Evolutionary conservation across 64 coral and sea anemone genomes (phyloP), one percentile per base, ranked within the genome.

Genomic region (Dendronephthya gigantea): DNA sequence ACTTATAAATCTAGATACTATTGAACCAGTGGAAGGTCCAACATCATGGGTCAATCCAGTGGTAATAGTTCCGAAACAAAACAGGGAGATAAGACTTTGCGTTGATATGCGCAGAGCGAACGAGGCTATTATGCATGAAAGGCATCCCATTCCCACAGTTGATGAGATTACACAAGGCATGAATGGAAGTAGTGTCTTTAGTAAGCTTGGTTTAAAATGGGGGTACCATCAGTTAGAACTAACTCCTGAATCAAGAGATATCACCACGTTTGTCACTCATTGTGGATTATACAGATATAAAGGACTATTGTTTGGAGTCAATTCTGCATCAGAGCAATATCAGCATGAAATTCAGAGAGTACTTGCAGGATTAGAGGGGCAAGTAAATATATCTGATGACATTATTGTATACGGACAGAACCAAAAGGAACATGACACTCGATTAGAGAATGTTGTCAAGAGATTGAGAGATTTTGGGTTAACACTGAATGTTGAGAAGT

Each of bases 181-280:
- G 31, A 75, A 87, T 70, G 38, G 74, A 22, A 87, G 62, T 48
- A 72, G 59, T 1, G 85, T 87, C 41, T 87, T 87, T 16, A 87
- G 85, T 55, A 87, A 87, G 34, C 19, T 87, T 23, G 86, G 81
- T n/a, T 37, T 87, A 9, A 79, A 87, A 39, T 87, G 68, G 86
- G 86, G 69, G 14, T 87, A 87, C 40, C 86, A 87, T 10, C 86
- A 87, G 48, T 43, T 87, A 33, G 86, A 87, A 76, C 23, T 76
- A 15, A 75, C 74, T 17, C 68, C 7, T 16, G 70, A 87, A 0
- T 87, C 69, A 1, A 29, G 84, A 22, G 45, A 39, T 36, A 86
- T 86, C 30, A 86, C 84, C 1, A 68, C 84, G 12, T 86, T 86
- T 29, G 59, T n/a, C 0, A 86, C 84, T 17, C 84, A 86, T 27